A percentile compares a stretch with the other conserved stretches of the same genome.
Evolutionary conservation across 2,113 vertebrate genomes (phyloP).

Genomic region (Seriola rivoliana): DNA sequence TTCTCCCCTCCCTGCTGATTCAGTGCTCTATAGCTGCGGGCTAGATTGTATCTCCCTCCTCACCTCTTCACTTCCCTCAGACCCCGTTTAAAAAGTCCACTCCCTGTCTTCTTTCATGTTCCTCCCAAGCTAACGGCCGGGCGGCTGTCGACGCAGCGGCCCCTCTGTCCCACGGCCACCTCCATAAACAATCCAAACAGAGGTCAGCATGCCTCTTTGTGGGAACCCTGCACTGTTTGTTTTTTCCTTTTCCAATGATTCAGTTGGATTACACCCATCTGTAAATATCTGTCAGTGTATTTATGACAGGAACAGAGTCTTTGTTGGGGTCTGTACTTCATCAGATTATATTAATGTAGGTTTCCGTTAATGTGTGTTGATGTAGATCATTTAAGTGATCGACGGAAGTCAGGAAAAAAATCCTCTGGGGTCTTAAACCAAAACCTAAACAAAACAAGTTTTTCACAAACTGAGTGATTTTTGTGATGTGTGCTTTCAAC

Average conservation of each 20-base stretch:
- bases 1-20: constrained; percentile 10
- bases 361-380: not conserved
- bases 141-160: not conserved
- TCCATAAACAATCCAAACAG: constrained; percentile 55
- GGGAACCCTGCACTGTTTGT: constrained; percentile 4
- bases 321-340: not conserved
- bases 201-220: constrained; percentile 29
- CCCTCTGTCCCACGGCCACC: not conserved
- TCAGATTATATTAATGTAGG: not conserved
- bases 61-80: constrained; percentile 49
- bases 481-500: not conserved
- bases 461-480: too few relatives aligned
- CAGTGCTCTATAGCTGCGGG: constrained; percentile 36
- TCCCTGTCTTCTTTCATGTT: constrained; percentile 50
- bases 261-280: constrained; percentile 2
- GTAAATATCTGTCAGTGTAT: not conserved
- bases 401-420: not conserved
- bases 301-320: not conserved
- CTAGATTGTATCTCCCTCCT: constrained; percentile 37
- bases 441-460: not conserved
- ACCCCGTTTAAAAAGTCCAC: constrained; percentile 24
- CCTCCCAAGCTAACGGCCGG: constrained; percentile 11
- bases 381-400: not conserved
- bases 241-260: constrained; percentile 7
- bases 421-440: not conserved